phyloP scores from a whole-genome alignment of 2,888 invertebrate genomes.

The Nemotelus nigrinus region DNA sequence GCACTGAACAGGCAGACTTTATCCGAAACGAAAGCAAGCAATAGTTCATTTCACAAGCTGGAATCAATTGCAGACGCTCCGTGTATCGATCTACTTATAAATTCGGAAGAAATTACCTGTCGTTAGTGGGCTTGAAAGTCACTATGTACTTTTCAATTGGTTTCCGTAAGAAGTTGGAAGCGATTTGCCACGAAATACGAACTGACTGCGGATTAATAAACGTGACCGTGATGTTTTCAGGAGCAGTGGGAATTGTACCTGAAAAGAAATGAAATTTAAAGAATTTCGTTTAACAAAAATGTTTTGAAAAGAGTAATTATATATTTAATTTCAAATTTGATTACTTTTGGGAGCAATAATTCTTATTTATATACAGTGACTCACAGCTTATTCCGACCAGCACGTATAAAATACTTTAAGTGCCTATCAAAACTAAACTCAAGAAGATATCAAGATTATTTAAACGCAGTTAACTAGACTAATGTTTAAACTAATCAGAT shows the following conservation, averaged over 20 bases:
- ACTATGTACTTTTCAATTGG: slow-evolving; percentile 88
- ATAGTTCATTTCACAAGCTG: neutral
- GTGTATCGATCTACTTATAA: slow-evolving; percentile 17
- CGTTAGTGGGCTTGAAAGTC: slow-evolving; percentile 89
- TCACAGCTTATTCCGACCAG: too few species aligned
- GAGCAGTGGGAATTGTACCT: slow-evolving; percentile 84
- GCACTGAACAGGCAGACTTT: neutral
- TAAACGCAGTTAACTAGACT: too few species aligned
- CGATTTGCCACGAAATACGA: slow-evolving; percentile 86
- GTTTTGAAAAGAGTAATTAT: neutral
- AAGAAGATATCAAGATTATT: too few species aligned
- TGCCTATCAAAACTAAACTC: too few species aligned
- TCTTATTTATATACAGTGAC: too few species aligned
- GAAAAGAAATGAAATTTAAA: slow-evolving; percentile 55
- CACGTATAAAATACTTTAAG: too few species aligned
- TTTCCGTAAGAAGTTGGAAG: slow-evolving; percentile 72
- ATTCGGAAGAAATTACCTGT: slow-evolving; percentile 74
- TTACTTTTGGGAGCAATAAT: too few species aligned
- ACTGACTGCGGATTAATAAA: slow-evolving; percentile 88
- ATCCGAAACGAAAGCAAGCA: neutral
- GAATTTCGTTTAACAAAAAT: neutral
- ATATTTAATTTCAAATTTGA: too few species aligned
- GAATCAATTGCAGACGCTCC: neutral
- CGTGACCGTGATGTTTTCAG: slow-evolving; percentile 89
- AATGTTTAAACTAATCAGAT: too few species aligned